These are phyloP conservation scores for Melanotaenia pygmaea DNA, from an alignment of 2,797 vertebrate genomes.

Conservation along the genomic window DNA sequence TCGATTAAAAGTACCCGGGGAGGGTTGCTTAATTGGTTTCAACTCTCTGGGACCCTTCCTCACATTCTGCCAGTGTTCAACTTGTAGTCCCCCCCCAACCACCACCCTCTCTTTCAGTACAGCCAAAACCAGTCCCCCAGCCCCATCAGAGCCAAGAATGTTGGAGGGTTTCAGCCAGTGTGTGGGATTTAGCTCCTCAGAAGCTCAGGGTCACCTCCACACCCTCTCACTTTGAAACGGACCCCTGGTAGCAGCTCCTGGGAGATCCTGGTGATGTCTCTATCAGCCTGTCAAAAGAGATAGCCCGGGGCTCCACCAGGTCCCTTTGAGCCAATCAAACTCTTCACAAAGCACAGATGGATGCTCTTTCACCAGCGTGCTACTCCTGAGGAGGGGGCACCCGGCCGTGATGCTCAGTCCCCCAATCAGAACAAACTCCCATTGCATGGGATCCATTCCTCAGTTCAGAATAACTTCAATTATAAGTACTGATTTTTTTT, in stretches of 20 bases:
- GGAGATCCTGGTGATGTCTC: conserved; percentile 88
- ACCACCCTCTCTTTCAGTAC: conserved; percentile 48
- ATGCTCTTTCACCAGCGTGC: conserved; percentile 85
- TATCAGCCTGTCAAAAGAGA: conserved; percentile 90
- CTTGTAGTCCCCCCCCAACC: conserved; percentile 37
- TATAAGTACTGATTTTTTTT: conserved; percentile 63
- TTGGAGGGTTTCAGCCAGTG: conserved; percentile 78
- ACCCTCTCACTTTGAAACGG: conserved; percentile 87
- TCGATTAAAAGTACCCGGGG: conserved; percentile 67
- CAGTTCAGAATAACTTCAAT: conserved; percentile 60
- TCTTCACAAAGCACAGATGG: conserved; percentile 84
- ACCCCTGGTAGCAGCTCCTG: conserved; percentile 87
- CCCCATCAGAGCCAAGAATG: conserved; percentile 75
- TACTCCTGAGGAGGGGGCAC: conserved; percentile 71
- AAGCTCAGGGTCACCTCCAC: conserved; percentile 86
- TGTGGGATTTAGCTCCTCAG: conserved; percentile 85
- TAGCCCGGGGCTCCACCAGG: conserved; percentile 84
- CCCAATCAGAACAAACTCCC: conserved; percentile 75
- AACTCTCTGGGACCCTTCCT: conserved; percentile 78
- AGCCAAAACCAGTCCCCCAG: conserved; percentile 49
- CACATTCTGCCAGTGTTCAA: conserved; percentile 74
- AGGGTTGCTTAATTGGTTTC: conserved; percentile 82
- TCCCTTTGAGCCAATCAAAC: conserved; percentile 89
- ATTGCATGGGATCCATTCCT: conserved; percentile 65
- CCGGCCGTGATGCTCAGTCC: conserved; percentile 67